A percentile compares a stretch with the other conserved stretches of the same genome.
Conservation (phyloP, 2,888 invertebrate genomes). For the Emesis castigata region DNA sequence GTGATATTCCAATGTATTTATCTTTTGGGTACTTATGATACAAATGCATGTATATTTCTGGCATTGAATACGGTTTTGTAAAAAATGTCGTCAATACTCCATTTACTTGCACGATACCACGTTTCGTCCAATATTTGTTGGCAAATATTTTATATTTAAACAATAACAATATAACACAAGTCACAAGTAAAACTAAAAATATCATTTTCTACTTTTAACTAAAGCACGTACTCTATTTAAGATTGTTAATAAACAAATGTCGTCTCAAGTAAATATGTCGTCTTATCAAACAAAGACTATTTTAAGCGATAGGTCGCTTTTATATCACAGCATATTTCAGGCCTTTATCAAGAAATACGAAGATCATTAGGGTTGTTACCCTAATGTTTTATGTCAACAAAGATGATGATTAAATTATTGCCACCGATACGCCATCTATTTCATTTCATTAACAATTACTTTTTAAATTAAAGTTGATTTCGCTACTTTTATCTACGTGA, state of each 20-base stretch:
- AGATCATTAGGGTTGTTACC: too few species aligned
- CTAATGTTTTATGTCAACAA: too few species aligned
- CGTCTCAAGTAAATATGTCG: too few species aligned
- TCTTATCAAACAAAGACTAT: too few species aligned
- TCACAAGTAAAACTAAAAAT: background rate
- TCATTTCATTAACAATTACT: too few species aligned
- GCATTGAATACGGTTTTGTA: conserved; percentile 32
- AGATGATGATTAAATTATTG: too few species aligned
- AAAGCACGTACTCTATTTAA: background rate
- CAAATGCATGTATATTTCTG: conserved; percentile 47
- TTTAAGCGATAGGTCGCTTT: too few species aligned
- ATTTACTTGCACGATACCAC: conserved; percentile 42
- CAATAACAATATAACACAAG: conserved; percentile 7
- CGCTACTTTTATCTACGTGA: too few species aligned
- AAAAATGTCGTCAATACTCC: conserved; percentile 45
- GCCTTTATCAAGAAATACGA: too few species aligned
- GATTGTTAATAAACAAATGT: background rate
- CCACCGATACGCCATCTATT: too few species aligned
- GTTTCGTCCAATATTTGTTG: conserved; percentile 48
- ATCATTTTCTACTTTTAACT: background rate
- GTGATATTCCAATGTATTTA: conserved; percentile 36
- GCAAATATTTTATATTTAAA: conserved; percentile 12
- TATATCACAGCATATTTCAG: too few species aligned
- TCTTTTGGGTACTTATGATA: conserved; percentile 42
- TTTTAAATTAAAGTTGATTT: too few species aligned